These are phyloP conservation scores for Chaetorhynchus papuensis DNA, from an alignment of 2,113 vertebrate species.

Conservation along the genomic window DNA sequence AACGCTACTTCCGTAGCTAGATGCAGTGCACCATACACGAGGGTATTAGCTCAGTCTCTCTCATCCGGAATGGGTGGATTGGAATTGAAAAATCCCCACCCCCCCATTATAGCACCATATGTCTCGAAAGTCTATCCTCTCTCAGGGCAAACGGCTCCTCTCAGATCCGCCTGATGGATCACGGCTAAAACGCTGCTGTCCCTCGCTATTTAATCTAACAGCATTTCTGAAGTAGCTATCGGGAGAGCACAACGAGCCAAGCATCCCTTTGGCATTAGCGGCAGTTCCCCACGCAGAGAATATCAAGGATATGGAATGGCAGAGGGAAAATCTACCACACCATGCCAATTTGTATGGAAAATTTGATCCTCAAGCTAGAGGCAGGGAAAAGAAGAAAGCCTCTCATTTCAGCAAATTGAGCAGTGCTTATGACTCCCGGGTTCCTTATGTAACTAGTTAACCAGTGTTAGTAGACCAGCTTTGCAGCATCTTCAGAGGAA, in stretches of 20 bases:
- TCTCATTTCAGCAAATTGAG: not conserved
- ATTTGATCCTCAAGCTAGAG: slow-evolving; percentile 8
- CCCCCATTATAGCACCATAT: slow-evolving; percentile 65
- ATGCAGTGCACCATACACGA: slow-evolving; percentile 63
- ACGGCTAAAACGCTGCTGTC: slow-evolving; percentile 26
- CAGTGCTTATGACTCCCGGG: not conserved
- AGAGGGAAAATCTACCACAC: not conserved
- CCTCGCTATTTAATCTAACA: slow-evolving; percentile 19
- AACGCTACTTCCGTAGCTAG: slow-evolving; percentile 67
- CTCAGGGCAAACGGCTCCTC: slow-evolving; percentile 54
- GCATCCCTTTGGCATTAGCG: slow-evolving; percentile 20
- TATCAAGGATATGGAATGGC: slow-evolving; percentile 4
- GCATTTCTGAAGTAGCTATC: slow-evolving; percentile 43
- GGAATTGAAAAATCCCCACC: slow-evolving; percentile 66
- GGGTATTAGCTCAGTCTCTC: slow-evolving; percentile 68
- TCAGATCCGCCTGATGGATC: slow-evolving; percentile 59
- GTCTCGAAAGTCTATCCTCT: slow-evolving; percentile 68
- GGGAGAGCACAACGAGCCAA: not conserved
- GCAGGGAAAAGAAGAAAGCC: slow-evolving; percentile 25
- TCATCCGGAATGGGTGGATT: slow-evolving; percentile 70
- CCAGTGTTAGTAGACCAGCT: not conserved
- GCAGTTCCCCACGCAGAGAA: not conserved
- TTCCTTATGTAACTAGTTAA: not conserved
- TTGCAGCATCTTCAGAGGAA: slow-evolving; percentile 4
- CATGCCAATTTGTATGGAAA: slow-evolving; percentile 30